Percentiles rank a stretch among this genome's conserved stretches.
These are phyloP conservation scores for Fratercula arctica DNA, from an alignment of 2,797 vertebrate genomes.

Conservation along the genomic window DNA sequence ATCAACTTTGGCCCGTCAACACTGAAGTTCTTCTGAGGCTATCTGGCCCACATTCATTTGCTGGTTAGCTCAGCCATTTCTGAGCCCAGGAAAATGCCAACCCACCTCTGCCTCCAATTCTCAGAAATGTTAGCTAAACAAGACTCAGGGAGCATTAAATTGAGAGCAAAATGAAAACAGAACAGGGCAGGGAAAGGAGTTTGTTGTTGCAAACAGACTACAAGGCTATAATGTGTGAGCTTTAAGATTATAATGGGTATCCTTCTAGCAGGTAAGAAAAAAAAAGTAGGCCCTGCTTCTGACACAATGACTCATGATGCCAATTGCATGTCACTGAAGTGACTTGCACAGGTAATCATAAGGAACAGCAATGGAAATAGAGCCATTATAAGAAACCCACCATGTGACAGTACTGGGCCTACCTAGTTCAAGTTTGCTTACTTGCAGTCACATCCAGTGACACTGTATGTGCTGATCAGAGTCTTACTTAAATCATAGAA, in stretches of 20 bases:
- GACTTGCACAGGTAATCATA: not conserved
- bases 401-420: not conserved
- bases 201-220: not conserved
- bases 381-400: not conserved
- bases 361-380: not conserved
- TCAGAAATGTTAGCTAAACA: constrained; percentile 11
- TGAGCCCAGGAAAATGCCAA: constrained; percentile 27
- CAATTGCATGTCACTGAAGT: not conserved
- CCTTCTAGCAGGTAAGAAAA: not conserved
- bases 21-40: constrained; percentile 12
- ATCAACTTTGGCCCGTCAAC: not conserved
- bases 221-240: not conserved
- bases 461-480: not conserved
- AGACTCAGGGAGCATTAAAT: not conserved
- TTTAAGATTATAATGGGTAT: not conserved
- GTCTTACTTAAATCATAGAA: not conserved
- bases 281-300: not conserved
- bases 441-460: not conserved
- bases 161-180: not conserved
- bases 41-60: not conserved
- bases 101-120: not conserved
- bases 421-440: not conserved
- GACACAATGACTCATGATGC: not conserved
- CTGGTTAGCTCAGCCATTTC: constrained; percentile 1
- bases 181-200: not conserved